Evolutionary conservation across 1,140 invertebrate genomes (phyloP), one percentile per base, ranked within the genome.

Genomic region (Drosophila takahashii): DNA sequence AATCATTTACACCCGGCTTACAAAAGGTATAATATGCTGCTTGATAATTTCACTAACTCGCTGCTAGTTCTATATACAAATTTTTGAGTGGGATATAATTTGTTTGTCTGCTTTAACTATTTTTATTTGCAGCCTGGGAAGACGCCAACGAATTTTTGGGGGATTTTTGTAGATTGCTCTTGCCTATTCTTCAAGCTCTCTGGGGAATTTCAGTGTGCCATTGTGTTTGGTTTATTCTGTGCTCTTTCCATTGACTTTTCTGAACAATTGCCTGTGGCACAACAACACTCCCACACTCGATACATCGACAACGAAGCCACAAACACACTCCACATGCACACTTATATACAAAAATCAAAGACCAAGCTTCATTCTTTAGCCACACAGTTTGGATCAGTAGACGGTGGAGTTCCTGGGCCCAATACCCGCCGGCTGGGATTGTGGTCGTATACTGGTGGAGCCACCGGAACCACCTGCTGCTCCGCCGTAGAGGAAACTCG

Each of bases 401-500:
- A 84, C 84, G 26, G 85, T 80, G 9, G 77, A 89, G 73, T 89
- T 87, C 11, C 67, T 75, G 9, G 78, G 70, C 18, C 73, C 81
- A 34, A 48, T 65, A 6, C 59, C 42, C 34, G 84, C 57, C 26
- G 79, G 52, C 67, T 80, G 77, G 9, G 79, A 89, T 13, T 89
- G 77, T 10, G 84, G 84, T 16, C 84, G 66, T 37, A 79, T 64
- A 39, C 53, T 53, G 7, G 22, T 37, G 7, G 60, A 13, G 36
- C 27, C 52, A 7, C 66, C 66, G 42, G 60, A n/a, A n/a, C 61
- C 70, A 8, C 62, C 54, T 26, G 76, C 51, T 41, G 50, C 64
- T 50, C 90, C 76, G 50, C 90, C 90, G 72, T 91, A 91, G 0
- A 91, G 80, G 58, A 91, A 91, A 27, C 90, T 91, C 7, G 90